Conservation (phyloP, 2,888 invertebrate species). For the Glyphotaelius pellucidus region DNA sequence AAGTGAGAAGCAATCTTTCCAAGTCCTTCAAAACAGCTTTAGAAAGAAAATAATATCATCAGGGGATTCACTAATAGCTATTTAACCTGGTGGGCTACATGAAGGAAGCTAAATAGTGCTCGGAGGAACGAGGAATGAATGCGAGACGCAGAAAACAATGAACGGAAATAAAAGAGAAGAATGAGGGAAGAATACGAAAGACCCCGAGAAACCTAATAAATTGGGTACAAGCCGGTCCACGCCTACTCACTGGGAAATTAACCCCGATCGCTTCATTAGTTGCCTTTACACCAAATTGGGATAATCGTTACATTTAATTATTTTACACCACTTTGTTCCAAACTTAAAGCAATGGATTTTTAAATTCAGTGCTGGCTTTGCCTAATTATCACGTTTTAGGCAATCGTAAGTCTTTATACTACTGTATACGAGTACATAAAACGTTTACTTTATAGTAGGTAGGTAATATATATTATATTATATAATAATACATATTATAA, state of each 20-base stretch:
- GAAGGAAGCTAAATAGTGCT: slow-evolving; percentile 30
- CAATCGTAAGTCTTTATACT: not conserved
- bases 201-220: slow-evolving; percentile 34
- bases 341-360: not conserved
- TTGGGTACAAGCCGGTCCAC: slow-evolving; percentile 15
- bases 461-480: no score
- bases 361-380: not conserved
- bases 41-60: slow-evolving; percentile 8
- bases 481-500: no score
- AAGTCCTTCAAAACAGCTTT: slow-evolving; percentile 4
- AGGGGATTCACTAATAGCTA: slow-evolving; percentile 41
- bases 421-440: not conserved
- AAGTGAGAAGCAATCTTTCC: slow-evolving; percentile 3
- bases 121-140: slow-evolving; percentile 25
- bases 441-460: no score
- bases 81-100: slow-evolving; percentile 36
- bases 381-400: not conserved
- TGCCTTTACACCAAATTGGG: slow-evolving; percentile 1
- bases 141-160: slow-evolving; percentile 21
- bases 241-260: slow-evolving; percentile 24
- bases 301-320: slow-evolving; percentile 34
- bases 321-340: not conserved
- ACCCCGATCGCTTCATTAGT: slow-evolving; percentile 30
- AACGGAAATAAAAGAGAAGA: slow-evolving; percentile 12
- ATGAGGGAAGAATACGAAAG: not conserved